phyloP scores from a whole-genome alignment of 2,113 vertebrate species.

The Heterotilapia buettikoferi region DNA sequence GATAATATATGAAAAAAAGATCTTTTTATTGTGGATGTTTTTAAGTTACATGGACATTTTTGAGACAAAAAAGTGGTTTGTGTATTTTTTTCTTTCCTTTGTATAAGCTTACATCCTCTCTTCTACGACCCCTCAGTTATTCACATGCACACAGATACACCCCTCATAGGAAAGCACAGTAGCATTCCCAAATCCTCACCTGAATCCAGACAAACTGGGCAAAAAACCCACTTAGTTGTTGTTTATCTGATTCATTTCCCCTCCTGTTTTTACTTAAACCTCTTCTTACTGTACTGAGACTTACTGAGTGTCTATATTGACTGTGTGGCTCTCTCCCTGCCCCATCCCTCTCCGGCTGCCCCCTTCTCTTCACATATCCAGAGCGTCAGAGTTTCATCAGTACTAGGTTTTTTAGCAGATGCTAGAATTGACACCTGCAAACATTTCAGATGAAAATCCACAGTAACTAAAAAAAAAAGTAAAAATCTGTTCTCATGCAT shows the following conservation, averaged over 20 bases:
- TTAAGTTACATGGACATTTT: slow-evolving; percentile 60
- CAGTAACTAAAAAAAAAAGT: neutral
- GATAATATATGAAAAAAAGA: slow-evolving; percentile 55
- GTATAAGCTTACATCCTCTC: slow-evolving; percentile 34
- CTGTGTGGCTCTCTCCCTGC: slow-evolving; percentile 40
- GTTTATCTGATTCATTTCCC: slow-evolving; percentile 24
- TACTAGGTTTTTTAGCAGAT: neutral
- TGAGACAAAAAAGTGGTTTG: slow-evolving; percentile 47
- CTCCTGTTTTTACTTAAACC: slow-evolving; percentile 26
- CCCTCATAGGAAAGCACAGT: slow-evolving; percentile 46
- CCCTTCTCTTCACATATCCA: slow-evolving; percentile 1
- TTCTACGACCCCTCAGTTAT: slow-evolving; percentile 11
- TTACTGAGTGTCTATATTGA: slow-evolving; percentile 60
- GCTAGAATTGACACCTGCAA: neutral
- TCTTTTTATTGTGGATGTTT: slow-evolving; percentile 68
- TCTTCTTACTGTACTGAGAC: slow-evolving; percentile 49
- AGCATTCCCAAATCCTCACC: slow-evolving; percentile 60
- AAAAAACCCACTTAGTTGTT: slow-evolving; percentile 20
- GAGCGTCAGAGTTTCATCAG: neutral
- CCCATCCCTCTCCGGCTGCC: slow-evolving; percentile 1
- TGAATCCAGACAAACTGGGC: neutral
- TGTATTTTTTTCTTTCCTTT: slow-evolving; percentile 64
- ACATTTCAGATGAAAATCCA: neutral
- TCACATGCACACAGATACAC: neutral
- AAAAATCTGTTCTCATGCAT: neutral